phyloP scores from a whole-genome alignment of 2,888 invertebrate species.

The Parelbella ahira region DNA sequence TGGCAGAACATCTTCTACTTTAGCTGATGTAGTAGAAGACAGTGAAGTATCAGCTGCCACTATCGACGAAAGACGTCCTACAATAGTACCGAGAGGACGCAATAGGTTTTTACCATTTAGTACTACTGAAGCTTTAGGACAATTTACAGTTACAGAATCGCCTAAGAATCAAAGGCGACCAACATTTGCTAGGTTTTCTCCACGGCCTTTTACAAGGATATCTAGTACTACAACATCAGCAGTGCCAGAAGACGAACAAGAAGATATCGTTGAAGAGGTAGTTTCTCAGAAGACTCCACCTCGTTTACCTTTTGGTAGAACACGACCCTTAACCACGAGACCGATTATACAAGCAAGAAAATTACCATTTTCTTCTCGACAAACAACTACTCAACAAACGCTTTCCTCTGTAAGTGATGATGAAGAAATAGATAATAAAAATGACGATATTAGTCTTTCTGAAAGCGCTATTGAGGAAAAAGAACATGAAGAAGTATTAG shows the following conservation, averaged over 20 bases:
- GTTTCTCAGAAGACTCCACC: conserved; percentile 43
- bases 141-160: conserved; percentile 39
- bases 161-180: conserved; percentile 48
- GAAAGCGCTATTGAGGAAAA: conserved; percentile 74
- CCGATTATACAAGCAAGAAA: conserved; percentile 49
- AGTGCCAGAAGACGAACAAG: conserved; percentile 34
- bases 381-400: conserved; percentile 47
- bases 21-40: conserved; percentile 48
- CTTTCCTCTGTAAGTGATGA: conserved; percentile 37
- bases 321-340: conserved; percentile 37
- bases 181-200: conserved; percentile 63
- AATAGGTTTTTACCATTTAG: conserved; percentile 47
- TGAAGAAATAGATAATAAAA: conserved; percentile 56
- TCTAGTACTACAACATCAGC: conserved; percentile 34
- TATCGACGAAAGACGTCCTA: conserved; percentile 55
- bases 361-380: conserved; percentile 52
- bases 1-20: conserved; percentile 44
- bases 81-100: conserved; percentile 56
- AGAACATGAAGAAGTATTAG: conserved; percentile 55
- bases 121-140: conserved; percentile 45
- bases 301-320: conserved; percentile 47
- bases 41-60: conserved; percentile 68
- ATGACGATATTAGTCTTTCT: conserved; percentile 68
- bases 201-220: conserved; percentile 61
- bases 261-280: conserved; percentile 32